phyloP scores from a whole-genome alignment of 2,888 invertebrate genomes.

The Hedychridium roseum region DNA sequence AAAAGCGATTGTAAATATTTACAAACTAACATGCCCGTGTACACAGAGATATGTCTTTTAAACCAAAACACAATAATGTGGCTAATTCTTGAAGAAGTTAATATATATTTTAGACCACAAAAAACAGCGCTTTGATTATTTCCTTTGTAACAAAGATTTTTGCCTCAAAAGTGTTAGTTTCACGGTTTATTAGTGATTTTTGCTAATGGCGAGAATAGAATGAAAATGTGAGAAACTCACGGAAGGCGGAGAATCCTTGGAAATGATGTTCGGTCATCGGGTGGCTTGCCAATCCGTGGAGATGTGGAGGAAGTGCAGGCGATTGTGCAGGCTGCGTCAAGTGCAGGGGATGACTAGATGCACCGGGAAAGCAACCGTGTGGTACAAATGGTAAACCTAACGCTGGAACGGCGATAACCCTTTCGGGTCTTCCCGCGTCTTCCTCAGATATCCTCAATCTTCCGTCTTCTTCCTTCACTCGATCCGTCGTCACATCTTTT shows the following conservation, averaged over 20 bases:
- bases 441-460: conserved; percentile 42
- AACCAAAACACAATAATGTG: too few relatives aligned
- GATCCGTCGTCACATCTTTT: conserved; percentile 3
- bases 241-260: conserved; percentile 66
- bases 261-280: conserved; percentile 55
- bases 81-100: too few relatives aligned
- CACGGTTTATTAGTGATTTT: too few relatives aligned
- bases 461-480: conserved; percentile 5
- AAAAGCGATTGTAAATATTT: too few relatives aligned
- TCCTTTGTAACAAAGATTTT: too few relatives aligned
- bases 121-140: too few relatives aligned
- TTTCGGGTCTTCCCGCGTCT: conserved; percentile 45
- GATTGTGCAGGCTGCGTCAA: conserved; percentile 63
- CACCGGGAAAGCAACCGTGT: conserved; percentile 42
- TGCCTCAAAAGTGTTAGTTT: too few relatives aligned
- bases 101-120: too few relatives aligned
- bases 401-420: conserved; percentile 38
- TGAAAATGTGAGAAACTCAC: conserved; percentile 65
- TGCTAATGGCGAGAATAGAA: too few relatives aligned
- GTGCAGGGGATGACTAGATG: conserved; percentile 56
- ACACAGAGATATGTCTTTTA: too few relatives aligned
- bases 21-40: too few relatives aligned
- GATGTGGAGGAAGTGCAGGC: conserved; percentile 51
- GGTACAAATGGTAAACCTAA: conserved; percentile 43
- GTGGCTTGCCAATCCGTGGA: conserved; percentile 42